phyloP scores from a whole-genome alignment of 2,888 invertebrate genomes.

The Colostygia pectinataria region DNA sequence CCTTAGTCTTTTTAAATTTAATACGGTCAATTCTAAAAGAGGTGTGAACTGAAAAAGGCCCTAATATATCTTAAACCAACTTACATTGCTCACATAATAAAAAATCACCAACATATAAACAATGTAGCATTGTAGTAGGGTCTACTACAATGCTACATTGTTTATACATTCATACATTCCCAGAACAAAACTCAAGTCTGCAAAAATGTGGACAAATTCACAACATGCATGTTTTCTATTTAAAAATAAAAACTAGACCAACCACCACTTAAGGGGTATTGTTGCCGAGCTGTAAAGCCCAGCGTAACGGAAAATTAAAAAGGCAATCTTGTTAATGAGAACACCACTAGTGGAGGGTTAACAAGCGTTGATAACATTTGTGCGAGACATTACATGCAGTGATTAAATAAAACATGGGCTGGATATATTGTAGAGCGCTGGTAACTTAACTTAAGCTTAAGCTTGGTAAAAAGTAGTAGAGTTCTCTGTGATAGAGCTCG shows the following conservation, averaged over 20 bases:
- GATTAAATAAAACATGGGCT: slow-evolving; percentile 18
- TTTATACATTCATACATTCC: slow-evolving; percentile 19
- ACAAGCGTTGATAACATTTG: slow-evolving; percentile 38
- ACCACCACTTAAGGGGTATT: slow-evolving; percentile 44
- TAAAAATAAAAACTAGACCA: slow-evolving; percentile 40
- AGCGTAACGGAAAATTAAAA: slow-evolving; percentile 73
- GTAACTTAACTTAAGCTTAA: too few relatives aligned
- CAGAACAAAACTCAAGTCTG: slow-evolving; percentile 14
- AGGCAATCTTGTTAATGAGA: slow-evolving; percentile 72
- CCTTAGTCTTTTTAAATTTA: too few relatives aligned
- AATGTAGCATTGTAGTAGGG: too few relatives aligned
- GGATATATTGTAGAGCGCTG: not conserved
- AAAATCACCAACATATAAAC: too few relatives aligned
- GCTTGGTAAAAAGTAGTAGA: too few relatives aligned
- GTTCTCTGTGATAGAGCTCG: too few relatives aligned
- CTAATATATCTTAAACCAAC: too few relatives aligned
- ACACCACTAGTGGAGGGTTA: slow-evolving; percentile 52
- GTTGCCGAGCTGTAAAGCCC: slow-evolving; percentile 44
- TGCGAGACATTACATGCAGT: slow-evolving; percentile 12
- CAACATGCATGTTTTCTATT: slow-evolving; percentile 30
- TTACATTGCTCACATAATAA: too few relatives aligned
- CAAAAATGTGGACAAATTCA: slow-evolving; percentile 25
- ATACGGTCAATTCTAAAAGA: too few relatives aligned
- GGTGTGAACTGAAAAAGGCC: too few relatives aligned
- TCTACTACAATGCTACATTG: too few relatives aligned